Conservation (phyloP, 1,140 invertebrate genomes). For the Anadara kagoshimensis region DNA sequence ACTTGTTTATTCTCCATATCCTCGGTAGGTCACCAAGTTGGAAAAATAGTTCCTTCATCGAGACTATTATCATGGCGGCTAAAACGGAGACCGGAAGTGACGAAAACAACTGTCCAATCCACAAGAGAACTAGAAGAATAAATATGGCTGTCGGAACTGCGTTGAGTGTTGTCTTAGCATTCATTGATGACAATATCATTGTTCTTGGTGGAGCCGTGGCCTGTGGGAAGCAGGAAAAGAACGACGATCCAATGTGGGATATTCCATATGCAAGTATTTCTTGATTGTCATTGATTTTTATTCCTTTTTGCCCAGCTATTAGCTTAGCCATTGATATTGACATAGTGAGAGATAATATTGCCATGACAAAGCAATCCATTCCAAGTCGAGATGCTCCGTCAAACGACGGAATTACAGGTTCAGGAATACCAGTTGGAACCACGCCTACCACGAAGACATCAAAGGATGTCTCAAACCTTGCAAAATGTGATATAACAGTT, state of each 20-base stretch:
- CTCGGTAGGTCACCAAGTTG: conserved; percentile 80
- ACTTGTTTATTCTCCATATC: conserved; percentile 62
- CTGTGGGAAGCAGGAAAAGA: conserved; percentile 76
- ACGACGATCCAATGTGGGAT: conserved; percentile 71
- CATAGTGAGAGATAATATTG: conserved; percentile 67
- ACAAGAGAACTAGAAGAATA: conserved; percentile 74
- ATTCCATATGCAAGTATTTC: conserved; percentile 76
- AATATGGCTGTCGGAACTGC: conserved; percentile 71
- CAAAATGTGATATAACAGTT: conserved; percentile 70
- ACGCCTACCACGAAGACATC: conserved; percentile 70
- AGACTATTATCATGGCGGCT: conserved; percentile 66
- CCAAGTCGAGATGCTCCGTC: conserved; percentile 33
- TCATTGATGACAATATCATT: conserved; percentile 74
- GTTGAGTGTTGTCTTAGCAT: conserved; percentile 56
- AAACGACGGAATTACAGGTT: conserved; percentile 38
- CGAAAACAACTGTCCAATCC: conserved; percentile 69
- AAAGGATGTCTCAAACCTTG: conserved; percentile 64
- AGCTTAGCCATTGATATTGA: conserved; percentile 73
- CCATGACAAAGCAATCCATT: conserved; percentile 56
- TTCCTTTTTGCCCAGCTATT: conserved; percentile 66
- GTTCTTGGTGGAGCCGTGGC: conserved; percentile 89
- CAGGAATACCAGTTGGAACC: conserved; percentile 71
- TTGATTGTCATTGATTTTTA: conserved; percentile 73
- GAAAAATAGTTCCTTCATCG: conserved; percentile 69
- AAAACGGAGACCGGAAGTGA: conserved; percentile 71